Base-by-base conservation (phyloP, 2,888 invertebrate genomes). In the Magallana nippona region DNA sequence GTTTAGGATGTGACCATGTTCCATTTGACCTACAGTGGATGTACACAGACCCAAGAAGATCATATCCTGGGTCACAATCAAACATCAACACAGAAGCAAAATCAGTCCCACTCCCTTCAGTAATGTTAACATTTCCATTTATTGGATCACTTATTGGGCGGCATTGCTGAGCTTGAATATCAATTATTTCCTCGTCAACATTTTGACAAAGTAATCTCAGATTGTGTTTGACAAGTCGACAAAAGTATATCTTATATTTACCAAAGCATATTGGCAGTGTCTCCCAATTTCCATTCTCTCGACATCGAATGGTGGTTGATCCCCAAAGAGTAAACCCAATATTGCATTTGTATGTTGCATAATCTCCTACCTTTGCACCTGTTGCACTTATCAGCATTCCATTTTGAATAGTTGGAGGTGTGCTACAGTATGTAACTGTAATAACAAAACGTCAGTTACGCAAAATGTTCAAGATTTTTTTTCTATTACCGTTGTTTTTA, bases 51-150 rank as follows among this genome's bases (percentile, higher is more conserved):
- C 89, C 89, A 10, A 83, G 15, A 0, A 88, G 55, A 63, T 89
- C 87, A 83, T 86, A 90, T 10, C 90, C 90, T 13, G 78, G 83
- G 32, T 87, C 32, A 82, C 90, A 90, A 10, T 32, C 17, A 71
- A 82, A 86, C 80, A 83, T 58, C 17, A 87, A n/a, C 13, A 87
- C 81, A 58, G 84, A 78, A 11, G 83, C 86, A 79, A 84, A 87
- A 1, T 83, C 62, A 32, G 79, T 80, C 5, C 80, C 85, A 82
- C 56, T 22, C 2, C 84, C 85, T 8, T 22, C 81, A 22, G 71
- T 62, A 19, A 55, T 27, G 10, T 22, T 71, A 8, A 62, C 1
- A 10, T 44, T 8, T 13, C 82, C 82, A 82, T 84, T 55, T 1
- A 0, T 0, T 19, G 60, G 82, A 10, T 1, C 2, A 17, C 10